phyloP scores from a whole-genome alignment of 2,888 invertebrate genomes.

The Biston stratarius region DNA sequence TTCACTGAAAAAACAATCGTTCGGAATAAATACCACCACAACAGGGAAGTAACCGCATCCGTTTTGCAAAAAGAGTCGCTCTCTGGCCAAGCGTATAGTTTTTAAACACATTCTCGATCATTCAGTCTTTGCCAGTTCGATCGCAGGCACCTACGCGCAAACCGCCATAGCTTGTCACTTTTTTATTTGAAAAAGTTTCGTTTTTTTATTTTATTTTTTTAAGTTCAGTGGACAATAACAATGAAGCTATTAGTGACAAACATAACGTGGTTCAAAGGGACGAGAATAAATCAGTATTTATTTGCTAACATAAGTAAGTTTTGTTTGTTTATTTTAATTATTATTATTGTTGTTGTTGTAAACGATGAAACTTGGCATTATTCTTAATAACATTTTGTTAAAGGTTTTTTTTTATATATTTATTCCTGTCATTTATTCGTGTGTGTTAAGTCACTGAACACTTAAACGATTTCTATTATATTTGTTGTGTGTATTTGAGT shows the following conservation, averaged over 20 bases:
- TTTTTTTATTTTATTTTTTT: neutral
- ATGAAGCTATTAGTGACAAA: conserved; percentile 78
- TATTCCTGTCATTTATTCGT: no score
- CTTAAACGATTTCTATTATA: no score
- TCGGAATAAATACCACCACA: conserved; percentile 2
- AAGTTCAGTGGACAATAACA: conserved; percentile 37
- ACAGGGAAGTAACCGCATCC: conserved; percentile 13
- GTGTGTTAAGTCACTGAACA: no score
- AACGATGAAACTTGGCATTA: neutral
- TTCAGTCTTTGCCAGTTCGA: conserved; percentile 50
- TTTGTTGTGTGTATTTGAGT: no score
- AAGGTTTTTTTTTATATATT: neutral
- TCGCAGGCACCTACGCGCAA: conserved; percentile 59
- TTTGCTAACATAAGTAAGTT: conserved; percentile 79
- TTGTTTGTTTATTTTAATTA: conserved; percentile 20
- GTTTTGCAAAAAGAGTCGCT: conserved; percentile 23
- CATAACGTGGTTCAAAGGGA: conserved; percentile 75
- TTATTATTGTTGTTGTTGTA: neutral
- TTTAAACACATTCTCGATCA: conserved; percentile 24
- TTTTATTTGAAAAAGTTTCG: neutral
- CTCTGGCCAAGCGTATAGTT: conserved; percentile 17
- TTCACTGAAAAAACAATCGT: conserved; percentile 6
- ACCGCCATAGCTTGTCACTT: conserved; percentile 38
- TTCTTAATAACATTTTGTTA: neutral
- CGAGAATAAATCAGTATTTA: conserved; percentile 77